Base-by-base conservation (phyloP, 2,888 invertebrate genomes). In the Xylota sylvarum region DNA sequence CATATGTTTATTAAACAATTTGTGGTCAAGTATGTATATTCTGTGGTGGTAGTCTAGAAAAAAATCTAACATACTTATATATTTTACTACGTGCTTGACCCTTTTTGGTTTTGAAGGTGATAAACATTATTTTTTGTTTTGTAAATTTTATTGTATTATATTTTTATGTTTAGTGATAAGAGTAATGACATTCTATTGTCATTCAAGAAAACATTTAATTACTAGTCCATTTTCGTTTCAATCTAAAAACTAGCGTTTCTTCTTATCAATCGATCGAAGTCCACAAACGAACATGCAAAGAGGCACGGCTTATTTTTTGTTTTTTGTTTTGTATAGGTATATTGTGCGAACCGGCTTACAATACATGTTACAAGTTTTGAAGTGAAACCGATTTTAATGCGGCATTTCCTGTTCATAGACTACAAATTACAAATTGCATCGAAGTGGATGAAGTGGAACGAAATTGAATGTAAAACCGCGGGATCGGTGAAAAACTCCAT, bases 251-350 rank as follows among this genome's bases (percentile, higher is more conserved):
- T 19, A 7, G 23, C 9, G 14, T 30, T 35, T 10, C 30, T 27
- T 30, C 40, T 69, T 69, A 69, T 69, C 69, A 55, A 12, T 30
- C 6, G 69, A 55, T 40, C 55, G 55, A 69, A 69, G 69, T 69
- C 30, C 69, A 69, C 30, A 69, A 69, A 55, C 55, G 40, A 37
- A 52, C 37, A 67, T 67, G 67, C 67, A 37, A 55, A 55, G 55
- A 55, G 40, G 17, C 27, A 69, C 30, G 55, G 7, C 12, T 27
- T 30, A 23, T n/a, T 35, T 35, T 7, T 35, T 35, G 10, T 37
- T 37, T 64, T 14, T 17, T 19, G 5, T 27, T 17, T 17, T 10
- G 2, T 23, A 2, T 23, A 23, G 23, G 23, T 23, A 23, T 23
- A 2, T 23, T 1, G 23, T 32, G n/a, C 3, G 10, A 37, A 40